Base-by-base conservation (phyloP, 2,797 vertebrate species). In the Neosilurus mollespiculum region DNA sequence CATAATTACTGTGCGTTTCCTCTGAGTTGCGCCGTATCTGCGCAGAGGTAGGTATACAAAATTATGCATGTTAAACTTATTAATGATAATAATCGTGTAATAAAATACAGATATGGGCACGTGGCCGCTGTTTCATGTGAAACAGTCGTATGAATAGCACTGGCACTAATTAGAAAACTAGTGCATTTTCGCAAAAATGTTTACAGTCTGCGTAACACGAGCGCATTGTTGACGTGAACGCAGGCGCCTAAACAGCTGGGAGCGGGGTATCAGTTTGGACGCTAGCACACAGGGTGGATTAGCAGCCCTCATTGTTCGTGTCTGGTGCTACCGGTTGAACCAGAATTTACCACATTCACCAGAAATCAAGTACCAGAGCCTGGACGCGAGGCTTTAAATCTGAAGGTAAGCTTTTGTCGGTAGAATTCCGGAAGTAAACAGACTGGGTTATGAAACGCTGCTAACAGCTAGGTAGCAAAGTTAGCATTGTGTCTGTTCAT, bases 211-310 rank as follows among this genome's bases (percentile, higher is more conserved):
- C 83, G 83, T 2, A 26, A 6, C 6, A 0, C 6, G 49, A 49
- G 10, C 83, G 77, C 77, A 72, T 11, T 51, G 3, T 26, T 80
- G 78, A 84, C 37, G 62, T 26, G 14, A 51, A 49, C 34, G n/a
- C 4, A 30, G 53, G 67, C 61, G 12, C 4, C 18, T 11, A 9
- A n/a, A 43, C 24, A 79, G 82, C 54, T 58, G 80, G 76, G 20
- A 53, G 65, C 66, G 78, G 76, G 82, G 75, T 77, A 61, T 61
- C 66, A 79, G 77, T 37, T 66, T 56, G 30, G 51, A 34, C 59
- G 64, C 49, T 80, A 73, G 66, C 67, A 16, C 76, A 9, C 37
- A 49, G 9, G 9, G 0, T 26, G 30, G 34, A 64, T 54, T 64
- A 80, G 56, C 69, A 65, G 24, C 30, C 30, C 30, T 56, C 51